Conservation (phyloP, 2,113 vertebrate species). For the Microcebus tavaratra region DNA sequence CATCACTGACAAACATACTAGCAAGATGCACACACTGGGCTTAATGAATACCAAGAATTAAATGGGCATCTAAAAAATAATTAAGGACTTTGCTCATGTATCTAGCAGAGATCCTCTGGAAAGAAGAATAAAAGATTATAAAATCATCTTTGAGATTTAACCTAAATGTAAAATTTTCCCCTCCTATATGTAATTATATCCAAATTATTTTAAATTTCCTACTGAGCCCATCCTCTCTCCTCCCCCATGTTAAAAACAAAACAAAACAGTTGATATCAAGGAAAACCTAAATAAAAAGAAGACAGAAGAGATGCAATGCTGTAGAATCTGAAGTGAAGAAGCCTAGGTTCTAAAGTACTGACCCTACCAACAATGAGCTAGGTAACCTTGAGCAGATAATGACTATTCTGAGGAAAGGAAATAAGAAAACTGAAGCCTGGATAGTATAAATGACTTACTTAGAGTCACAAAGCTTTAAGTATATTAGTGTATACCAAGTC, state of each 20-base stretch:
- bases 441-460: not conserved
- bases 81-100: not conserved
- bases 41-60: constrained; percentile 17
- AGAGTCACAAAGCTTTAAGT: not conserved
- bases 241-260: not conserved
- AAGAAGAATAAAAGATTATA: constrained; percentile 30
- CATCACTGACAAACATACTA: not conserved
- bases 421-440: not conserved
- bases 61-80: not conserved
- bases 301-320: not conserved
- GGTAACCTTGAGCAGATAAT: not conserved
- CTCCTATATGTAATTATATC: not conserved
- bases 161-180: not conserved
- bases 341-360: not conserved
- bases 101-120: not conserved
- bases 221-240: not conserved
- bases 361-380: not conserved
- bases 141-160: constrained; percentile 46
- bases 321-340: not conserved
- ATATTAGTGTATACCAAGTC: not conserved
- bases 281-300: not conserved
- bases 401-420: not conserved
- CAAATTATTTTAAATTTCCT: constrained; percentile 41
- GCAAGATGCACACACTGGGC: not conserved
- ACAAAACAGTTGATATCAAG: not conserved